Base-by-base conservation (phyloP, 2,888 invertebrate species). In the Ophion ellenae region DNA sequence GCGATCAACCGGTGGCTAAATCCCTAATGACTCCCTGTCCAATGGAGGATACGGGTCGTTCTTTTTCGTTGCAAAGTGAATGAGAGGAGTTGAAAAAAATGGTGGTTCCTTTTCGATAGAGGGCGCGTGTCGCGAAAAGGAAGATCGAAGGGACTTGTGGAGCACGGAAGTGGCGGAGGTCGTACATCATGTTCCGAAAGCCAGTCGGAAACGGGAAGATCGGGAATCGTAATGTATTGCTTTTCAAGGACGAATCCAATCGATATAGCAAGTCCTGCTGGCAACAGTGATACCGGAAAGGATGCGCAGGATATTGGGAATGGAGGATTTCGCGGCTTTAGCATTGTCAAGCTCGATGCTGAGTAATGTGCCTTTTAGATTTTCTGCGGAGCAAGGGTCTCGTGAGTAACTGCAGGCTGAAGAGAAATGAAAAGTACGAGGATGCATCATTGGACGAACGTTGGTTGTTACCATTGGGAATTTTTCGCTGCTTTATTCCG, bases 211-310 rank as follows among this genome's bases (percentile, higher is more conserved):
- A 73, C 61, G 59, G 67, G 67, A 74, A 66, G 78, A 83, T 83
- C 78, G 69, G 67, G 78, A 69, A 83, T 78, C 69, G 67, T 78
- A 83, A 83, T 83, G 74, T 83, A 83, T 78, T 78, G 73, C 83
- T 67, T 83, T 78, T 78, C 73, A 78, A 73, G 74, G 59, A 83
- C 61, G 73, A 83, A 83, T 63, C 78, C 53, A 78, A 73, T 83
- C 78, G 73, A 83, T 83, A 83, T 7, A 11, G 40, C 40, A 45
- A 57, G 66, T 40, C 59, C 53, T 36, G 17, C 57, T 47, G 63
- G 74, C 24, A 69, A 47, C 69, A 36, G 78, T 63, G 69, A 36
- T 40, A 45, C 59, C 45, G 77, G 67, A 36, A 67, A 53, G n/a
- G 53, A 45, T 20, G 17, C 40, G 40, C 20, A 61, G 32, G 63